These are phyloP conservation scores for Xenopus borealis DNA, from an alignment of 2,113 vertebrate genomes.

Conservation along the genomic window DNA sequence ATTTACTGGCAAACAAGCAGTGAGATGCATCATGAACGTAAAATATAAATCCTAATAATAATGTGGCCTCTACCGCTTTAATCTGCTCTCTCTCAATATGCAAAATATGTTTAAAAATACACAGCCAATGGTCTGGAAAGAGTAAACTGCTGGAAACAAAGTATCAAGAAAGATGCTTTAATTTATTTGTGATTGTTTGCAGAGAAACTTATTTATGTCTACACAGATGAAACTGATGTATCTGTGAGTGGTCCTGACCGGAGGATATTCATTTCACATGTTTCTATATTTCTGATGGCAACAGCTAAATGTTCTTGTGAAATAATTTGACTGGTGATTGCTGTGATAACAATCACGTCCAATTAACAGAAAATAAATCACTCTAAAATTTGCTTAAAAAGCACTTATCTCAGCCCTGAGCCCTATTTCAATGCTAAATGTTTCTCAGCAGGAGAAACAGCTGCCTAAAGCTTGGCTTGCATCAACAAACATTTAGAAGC, in stretches of 20 bases:
- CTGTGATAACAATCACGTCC: constrained; percentile 47
- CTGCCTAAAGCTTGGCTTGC: constrained; percentile 39
- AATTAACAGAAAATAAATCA: constrained; percentile 48
- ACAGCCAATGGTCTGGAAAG: constrained; percentile 19
- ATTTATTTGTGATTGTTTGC: constrained; percentile 47
- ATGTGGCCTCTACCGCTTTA: constrained; percentile 25
- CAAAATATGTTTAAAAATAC: constrained; percentile 1
- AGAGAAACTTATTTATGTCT: constrained; percentile 45
- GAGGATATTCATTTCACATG: constrained; percentile 46
- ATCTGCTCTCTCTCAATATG: constrained; percentile 36
- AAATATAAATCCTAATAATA: constrained; percentile 33
- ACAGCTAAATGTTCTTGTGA: constrained; percentile 46
- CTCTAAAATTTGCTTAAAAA: constrained; percentile 48
- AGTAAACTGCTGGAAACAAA: constrained; percentile 45
- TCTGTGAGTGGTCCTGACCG: constrained; percentile 46
- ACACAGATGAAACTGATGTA: constrained; percentile 43
- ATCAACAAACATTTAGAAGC: constrained; percentile 38
- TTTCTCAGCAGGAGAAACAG: constrained; percentile 45
- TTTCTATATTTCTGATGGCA: constrained; percentile 45
- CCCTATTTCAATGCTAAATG: constrained; percentile 45
- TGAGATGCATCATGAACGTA: constrained; percentile 27
- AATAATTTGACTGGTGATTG: constrained; percentile 47
- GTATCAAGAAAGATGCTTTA: constrained; percentile 44
- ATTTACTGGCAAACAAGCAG: constrained; percentile 16
- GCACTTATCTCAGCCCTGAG: constrained; percentile 47